Percentiles rank a stretch among this genome's conserved stretches.
phyloP scores from a whole-genome alignment of 2,888 invertebrate genomes.

The Serrognathus titanus region DNA sequence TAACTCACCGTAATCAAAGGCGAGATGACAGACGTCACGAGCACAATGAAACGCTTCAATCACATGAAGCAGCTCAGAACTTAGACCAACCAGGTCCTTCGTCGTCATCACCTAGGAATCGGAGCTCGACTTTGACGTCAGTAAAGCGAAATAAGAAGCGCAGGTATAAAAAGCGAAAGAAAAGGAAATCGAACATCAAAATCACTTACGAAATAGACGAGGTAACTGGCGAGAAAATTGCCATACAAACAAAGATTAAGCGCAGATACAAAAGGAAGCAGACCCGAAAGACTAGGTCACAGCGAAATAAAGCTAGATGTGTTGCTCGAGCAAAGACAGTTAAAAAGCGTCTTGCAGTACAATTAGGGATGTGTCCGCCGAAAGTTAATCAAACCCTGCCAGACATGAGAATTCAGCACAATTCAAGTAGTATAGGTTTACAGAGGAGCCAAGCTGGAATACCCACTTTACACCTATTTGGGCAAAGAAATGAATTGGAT shows the following conservation, averaged over 20 bases:
- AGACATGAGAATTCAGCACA: constrained; percentile 33
- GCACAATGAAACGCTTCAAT: not conserved
- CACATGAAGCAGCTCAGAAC: not conserved
- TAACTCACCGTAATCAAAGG: constrained; percentile 44
- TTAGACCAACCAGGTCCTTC: constrained; percentile 18
- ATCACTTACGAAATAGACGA: constrained; percentile 65
- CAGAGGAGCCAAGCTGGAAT: constrained; percentile 50
- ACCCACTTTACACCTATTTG: constrained; percentile 62
- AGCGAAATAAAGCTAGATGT: constrained; percentile 11
- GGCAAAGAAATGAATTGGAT: constrained; percentile 64
- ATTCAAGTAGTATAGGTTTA: constrained; percentile 20
- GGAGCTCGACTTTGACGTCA: constrained; percentile 4
- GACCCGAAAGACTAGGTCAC: constrained; percentile 6
- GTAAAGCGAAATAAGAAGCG: constrained; percentile 27
- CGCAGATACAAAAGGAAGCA: constrained; percentile 16
- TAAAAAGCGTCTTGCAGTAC: constrained; percentile 52
- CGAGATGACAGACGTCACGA: not conserved
- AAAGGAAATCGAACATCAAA: constrained; percentile 54
- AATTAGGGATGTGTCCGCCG: constrained; percentile 51
- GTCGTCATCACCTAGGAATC: constrained; percentile 9
- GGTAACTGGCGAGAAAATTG: constrained; percentile 57
- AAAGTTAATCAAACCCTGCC: constrained; percentile 41
- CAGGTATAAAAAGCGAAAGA: constrained; percentile 40
- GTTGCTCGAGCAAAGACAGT: constrained; percentile 40
- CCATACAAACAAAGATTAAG: constrained; percentile 50